Evolutionary conservation across 2,888 invertebrate species (phyloP).

Genomic region (Polylopha cassiicola): DNA sequence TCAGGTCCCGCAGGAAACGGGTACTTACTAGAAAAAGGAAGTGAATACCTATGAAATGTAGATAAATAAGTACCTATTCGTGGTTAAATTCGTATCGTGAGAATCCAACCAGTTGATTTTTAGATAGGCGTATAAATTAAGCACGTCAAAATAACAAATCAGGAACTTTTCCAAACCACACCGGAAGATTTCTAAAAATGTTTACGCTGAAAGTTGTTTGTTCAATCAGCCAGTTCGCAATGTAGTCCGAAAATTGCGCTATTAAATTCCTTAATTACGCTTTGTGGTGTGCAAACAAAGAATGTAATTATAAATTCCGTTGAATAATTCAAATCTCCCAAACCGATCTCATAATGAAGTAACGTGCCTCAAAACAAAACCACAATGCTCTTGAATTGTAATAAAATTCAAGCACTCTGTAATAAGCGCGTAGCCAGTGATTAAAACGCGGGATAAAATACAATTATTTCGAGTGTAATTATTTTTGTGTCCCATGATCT

Average conservation of each 20-base stretch:
- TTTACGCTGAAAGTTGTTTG: no score
- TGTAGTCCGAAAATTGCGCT: background rate
- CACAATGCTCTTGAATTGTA: conserved; percentile 1
- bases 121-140: no score
- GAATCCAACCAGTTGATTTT: no score
- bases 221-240: no score
- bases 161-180: no score
- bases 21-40: no score
- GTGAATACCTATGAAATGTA: no score
- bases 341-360: conserved; percentile 16
- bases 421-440: background rate
- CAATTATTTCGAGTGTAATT: conserved; percentile 23
- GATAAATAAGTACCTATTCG: no score
- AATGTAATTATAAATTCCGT: conserved; percentile 12
- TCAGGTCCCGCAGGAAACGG: no score
- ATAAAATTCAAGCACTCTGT: conserved; percentile 4
- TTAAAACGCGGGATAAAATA: conserved; percentile 1
- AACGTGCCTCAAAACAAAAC: conserved; percentile 9
- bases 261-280: conserved; percentile 1
- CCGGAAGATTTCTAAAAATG: no score
- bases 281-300: conserved; percentile 11
- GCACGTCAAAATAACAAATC: background rate
- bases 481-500: conserved; percentile 28
- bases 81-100: no score
- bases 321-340: conserved; percentile 12